These are phyloP conservation scores for Ectemnius cavifrons DNA, from an alignment of 2,888 invertebrate genomes.

Conservation along the genomic window DNA sequence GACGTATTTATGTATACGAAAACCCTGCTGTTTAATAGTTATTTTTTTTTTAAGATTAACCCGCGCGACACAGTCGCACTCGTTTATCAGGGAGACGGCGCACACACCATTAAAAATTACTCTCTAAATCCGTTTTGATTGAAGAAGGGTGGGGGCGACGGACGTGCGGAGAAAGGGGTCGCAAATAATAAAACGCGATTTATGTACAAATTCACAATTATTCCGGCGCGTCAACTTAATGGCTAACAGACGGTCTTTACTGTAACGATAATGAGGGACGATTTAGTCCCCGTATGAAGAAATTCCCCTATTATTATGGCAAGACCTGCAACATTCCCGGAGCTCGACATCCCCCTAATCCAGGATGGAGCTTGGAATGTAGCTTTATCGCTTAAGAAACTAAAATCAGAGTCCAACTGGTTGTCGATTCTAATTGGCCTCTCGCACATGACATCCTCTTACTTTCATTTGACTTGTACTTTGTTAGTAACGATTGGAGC, in stretches of 20 bases:
- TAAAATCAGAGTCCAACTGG: slow-evolving; percentile 8
- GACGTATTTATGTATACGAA: slow-evolving; percentile 43
- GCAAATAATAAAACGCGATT: slow-evolving; percentile 9
- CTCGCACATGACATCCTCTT: neutral
- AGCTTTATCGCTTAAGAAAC: slow-evolving; percentile 29
- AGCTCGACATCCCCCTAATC: neutral
- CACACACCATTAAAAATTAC: slow-evolving; percentile 11
- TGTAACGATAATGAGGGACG: neutral
- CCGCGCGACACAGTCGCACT: slow-evolving; percentile 39
- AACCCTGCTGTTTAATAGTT: slow-evolving; percentile 27
- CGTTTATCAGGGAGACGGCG: neutral
- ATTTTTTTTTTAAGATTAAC: slow-evolving; percentile 32
- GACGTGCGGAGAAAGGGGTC: no score
- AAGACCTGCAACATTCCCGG: slow-evolving; percentile 29
- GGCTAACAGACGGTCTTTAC: neutral
- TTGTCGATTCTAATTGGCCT: neutral
- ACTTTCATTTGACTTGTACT: neutral
- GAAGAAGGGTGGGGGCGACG: neutral
- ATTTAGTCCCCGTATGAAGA: neutral
- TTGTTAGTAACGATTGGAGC: neutral
- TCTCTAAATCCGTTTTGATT: slow-evolving; percentile 21
- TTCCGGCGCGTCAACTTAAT: neutral
- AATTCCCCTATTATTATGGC: slow-evolving; percentile 41
- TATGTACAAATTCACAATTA: slow-evolving; percentile 51
- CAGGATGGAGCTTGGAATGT: slow-evolving; percentile 8